Percentiles rank a stretch among this genome's conserved stretches.
Conservation (phyloP, 2,797 vertebrate genomes). For the Pipistrellus pipistrellus region DNA sequence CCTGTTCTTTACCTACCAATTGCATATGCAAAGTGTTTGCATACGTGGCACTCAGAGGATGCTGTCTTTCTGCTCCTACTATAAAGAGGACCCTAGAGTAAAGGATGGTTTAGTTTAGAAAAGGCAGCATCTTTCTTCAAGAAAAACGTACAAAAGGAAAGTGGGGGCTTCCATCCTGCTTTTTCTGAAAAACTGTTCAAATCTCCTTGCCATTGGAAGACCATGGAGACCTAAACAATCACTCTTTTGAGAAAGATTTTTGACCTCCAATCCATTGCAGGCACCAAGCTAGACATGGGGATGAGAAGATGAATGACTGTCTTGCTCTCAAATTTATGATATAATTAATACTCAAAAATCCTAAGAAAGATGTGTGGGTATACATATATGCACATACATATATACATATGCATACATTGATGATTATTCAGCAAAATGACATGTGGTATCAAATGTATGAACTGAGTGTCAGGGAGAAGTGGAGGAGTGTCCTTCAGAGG, state of each 20-base stretch:
- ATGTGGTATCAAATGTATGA: not conserved
- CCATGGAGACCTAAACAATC: not conserved
- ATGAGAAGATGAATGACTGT: slow-evolving; percentile 26
- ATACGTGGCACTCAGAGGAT: not conserved
- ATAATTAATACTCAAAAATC: slow-evolving; percentile 46
- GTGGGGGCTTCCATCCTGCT: not conserved
- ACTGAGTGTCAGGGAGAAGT: too few species aligned
- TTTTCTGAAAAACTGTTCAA: slow-evolving; percentile 27
- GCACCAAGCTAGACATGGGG: not conserved
- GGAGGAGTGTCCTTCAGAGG: not conserved
- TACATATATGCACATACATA: not conserved
- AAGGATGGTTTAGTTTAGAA: slow-evolving; percentile 47
- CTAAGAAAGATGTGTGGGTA: not conserved
- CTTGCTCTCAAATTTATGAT: slow-evolving; percentile 52
- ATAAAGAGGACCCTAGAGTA: not conserved
- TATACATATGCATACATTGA: not conserved
- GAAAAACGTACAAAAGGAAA: slow-evolving; percentile 11
- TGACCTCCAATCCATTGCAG: not conserved
- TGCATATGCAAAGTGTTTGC: not conserved
- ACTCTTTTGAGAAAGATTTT: not conserved
- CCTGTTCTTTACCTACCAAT: slow-evolving; percentile 33
- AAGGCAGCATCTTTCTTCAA: slow-evolving; percentile 47
- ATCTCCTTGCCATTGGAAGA: not conserved
- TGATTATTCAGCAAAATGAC: not conserved
- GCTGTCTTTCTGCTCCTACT: not conserved